phyloP scores from a whole-genome alignment of 2,113 vertebrate species.

The Strix aluco region DNA sequence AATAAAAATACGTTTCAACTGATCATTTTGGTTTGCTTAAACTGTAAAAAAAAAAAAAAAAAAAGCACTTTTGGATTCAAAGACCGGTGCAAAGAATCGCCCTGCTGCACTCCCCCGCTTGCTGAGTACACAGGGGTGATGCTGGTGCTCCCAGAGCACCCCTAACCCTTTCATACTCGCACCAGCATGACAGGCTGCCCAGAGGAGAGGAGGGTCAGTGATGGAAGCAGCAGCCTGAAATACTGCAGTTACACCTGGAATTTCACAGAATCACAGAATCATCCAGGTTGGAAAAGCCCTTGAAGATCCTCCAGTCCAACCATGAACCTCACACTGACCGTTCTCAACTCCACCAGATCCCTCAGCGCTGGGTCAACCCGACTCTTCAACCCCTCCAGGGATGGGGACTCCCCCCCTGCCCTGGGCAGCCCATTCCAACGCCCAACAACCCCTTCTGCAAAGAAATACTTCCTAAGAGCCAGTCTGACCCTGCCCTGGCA shows the following conservation, averaged over 20 bases:
- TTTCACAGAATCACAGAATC: too few relatives aligned
- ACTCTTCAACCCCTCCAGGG: too few relatives aligned
- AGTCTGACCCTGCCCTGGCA: too few relatives aligned
- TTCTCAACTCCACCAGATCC: too few relatives aligned
- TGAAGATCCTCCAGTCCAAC: too few relatives aligned
- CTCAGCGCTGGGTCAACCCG: too few relatives aligned
- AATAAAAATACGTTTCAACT: accelerated
- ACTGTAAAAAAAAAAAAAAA: accelerated
- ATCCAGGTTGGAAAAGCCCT: too few relatives aligned
- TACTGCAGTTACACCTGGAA: accelerated
- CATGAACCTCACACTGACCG: too few relatives aligned
- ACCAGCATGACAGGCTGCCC: accelerated
- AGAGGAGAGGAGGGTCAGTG: accelerated
- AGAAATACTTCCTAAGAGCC: too few relatives aligned
- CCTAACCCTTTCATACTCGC: accelerated
- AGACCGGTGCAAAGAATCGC: accelerated
- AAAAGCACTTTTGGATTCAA: neutral
- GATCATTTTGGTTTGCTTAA: accelerated
- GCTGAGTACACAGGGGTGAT: accelerated
- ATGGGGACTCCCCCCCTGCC: too few relatives aligned
- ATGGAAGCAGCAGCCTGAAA: neutral
- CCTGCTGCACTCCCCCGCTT: neutral
- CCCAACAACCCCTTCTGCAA: too few relatives aligned
- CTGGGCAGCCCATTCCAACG: too few relatives aligned
- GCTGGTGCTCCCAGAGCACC: neutral